Evolutionary conservation across 2,797 vertebrate species (phyloP).

Genomic region (Chelidonichthys spinosus): DNA sequence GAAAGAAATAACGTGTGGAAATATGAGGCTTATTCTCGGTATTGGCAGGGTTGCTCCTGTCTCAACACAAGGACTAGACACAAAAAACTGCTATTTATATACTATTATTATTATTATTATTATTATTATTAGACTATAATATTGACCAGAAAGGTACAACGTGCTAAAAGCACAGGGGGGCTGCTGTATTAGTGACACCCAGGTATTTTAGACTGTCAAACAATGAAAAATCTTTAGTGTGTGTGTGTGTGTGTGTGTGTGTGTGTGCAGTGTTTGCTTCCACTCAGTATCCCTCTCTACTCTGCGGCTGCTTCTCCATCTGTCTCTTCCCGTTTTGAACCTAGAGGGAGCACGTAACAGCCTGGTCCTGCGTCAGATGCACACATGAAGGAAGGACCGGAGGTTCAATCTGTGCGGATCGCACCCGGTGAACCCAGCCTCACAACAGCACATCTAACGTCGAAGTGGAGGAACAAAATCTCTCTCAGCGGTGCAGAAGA

Average conservation of each 20-base stretch:
- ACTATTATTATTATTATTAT: too few species aligned
- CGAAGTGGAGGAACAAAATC: slow-evolving; percentile 51
- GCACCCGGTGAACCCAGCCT: slow-evolving; percentile 23
- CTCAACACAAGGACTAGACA: too few species aligned
- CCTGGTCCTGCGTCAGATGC: slow-evolving; percentile 55
- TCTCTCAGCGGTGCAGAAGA: slow-evolving; percentile 38
- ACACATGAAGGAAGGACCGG: slow-evolving; percentile 62
- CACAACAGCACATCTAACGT: slow-evolving; percentile 21
- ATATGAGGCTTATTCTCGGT: background rate
- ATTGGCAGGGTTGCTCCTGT: too few species aligned
- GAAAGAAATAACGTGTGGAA: background rate
- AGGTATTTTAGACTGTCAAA: background rate
- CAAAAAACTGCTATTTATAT: too few species aligned
- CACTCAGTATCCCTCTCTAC: background rate
- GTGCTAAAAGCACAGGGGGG: background rate
- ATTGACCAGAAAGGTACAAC: background rate
- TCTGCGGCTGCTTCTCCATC: slow-evolving; percentile 14
- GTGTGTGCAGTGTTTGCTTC: background rate
- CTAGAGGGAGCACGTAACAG: slow-evolving; percentile 68
- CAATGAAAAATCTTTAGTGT: background rate
- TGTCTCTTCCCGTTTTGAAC: slow-evolving; percentile 62
- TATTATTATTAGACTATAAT: too few species aligned
- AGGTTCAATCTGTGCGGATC: slow-evolving; percentile 44
- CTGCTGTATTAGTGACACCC: background rate
- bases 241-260: too few species aligned